Evolutionary conservation across 2,888 invertebrate genomes (phyloP).

Genomic region (Drosophila multiciliata): DNA sequence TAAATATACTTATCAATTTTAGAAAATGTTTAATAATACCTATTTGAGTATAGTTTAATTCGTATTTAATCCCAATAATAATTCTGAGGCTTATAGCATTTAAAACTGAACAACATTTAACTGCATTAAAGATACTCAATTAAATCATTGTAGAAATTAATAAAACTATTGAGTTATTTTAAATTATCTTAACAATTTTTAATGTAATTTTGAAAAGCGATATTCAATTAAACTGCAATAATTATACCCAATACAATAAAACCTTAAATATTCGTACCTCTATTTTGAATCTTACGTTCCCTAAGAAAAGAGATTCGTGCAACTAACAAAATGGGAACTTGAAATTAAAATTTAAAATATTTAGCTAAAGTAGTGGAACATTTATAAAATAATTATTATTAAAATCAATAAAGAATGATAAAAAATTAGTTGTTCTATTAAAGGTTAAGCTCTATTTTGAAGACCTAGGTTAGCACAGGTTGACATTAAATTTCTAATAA

Average conservation of each 20-base stretch:
- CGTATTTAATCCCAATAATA: not conserved
- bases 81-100: not conserved
- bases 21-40: not conserved
- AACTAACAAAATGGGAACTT: not conserved
- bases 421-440: constrained; percentile 89
- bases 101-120: not conserved
- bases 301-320: not conserved
- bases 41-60: not conserved
- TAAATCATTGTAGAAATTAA: not conserved
- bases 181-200: not conserved
- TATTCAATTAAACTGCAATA: not conserved
- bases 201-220: not conserved
- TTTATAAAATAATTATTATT: not conserved
- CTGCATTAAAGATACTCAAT: not conserved
- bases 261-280: not conserved
- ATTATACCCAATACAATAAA: no score
- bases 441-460: constrained; percentile 87
- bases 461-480: constrained; percentile 87
- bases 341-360: not conserved
- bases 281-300: not conserved
- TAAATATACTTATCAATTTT: not conserved
- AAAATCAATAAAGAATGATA: constrained; percentile 87
- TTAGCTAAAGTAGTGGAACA: not conserved
- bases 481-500: constrained; percentile 87
- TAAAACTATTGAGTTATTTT: not conserved